Evolutionary conservation across 2,797 vertebrate species (phyloP).

Genomic region (Labeo calbasu): DNA sequence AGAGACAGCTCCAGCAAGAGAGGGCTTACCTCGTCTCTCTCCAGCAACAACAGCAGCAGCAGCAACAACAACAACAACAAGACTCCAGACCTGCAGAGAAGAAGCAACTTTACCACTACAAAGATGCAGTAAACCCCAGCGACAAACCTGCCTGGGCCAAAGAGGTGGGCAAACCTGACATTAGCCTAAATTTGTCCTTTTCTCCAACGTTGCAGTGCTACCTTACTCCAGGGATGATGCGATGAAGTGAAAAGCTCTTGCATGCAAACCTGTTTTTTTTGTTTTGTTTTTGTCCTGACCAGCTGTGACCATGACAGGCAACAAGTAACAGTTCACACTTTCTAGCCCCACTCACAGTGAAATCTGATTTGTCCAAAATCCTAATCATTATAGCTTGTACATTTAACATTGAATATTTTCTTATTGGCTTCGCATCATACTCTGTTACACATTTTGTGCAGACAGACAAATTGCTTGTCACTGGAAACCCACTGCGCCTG

Average conservation of each 20-base stretch:
- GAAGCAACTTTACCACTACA: slow-evolving; percentile 94
- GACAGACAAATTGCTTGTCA: slow-evolving; percentile 4
- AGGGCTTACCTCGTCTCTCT: slow-evolving; percentile 92
- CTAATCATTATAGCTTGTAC: neutral
- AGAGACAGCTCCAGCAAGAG: slow-evolving; percentile 94
- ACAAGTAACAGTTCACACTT: neutral
- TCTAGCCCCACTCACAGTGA: neutral
- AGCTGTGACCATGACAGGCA: neutral
- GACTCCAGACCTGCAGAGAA: slow-evolving; percentile 88
- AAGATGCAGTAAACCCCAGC: slow-evolving; percentile 87
- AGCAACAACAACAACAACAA: slow-evolving; percentile 77
- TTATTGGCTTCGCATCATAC: neutral
- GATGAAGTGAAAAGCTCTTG: neutral
- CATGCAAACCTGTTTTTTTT: neutral
- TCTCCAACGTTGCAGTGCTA: neutral
- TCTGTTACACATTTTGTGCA: neutral
- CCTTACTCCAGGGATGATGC: neutral
- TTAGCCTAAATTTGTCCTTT: neutral
- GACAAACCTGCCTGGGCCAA: slow-evolving; percentile 97
- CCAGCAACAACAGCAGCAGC: slow-evolving; percentile 82
- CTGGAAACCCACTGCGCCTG: neutral
- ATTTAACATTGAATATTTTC: neutral
- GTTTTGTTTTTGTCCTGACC: neutral
- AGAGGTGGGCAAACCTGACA: slow-evolving; percentile 79
- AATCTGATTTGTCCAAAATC: neutral